phyloP scores from a whole-genome alignment of 2,888 invertebrate species.

The Rambutsinella grinnellia region DNA sequence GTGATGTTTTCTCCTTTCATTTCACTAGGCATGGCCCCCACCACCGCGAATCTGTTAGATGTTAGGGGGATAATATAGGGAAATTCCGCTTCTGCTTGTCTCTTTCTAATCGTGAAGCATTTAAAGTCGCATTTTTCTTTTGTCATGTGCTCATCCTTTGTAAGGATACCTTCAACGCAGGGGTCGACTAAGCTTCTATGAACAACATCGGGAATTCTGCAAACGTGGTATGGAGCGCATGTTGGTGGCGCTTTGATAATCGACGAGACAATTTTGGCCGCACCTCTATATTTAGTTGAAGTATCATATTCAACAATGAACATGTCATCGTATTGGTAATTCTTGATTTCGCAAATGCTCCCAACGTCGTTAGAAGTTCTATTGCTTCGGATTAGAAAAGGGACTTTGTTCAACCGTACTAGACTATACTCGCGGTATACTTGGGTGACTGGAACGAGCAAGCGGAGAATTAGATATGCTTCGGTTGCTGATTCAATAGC shows the following conservation, averaged over 20 bases:
- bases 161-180: slow-evolving; percentile 42
- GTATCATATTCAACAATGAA: slow-evolving; percentile 42
- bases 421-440: slow-evolving; percentile 23
- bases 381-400: slow-evolving; percentile 29
- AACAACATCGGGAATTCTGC: slow-evolving; percentile 42
- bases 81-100: slow-evolving; percentile 6
- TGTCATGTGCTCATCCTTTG: slow-evolving; percentile 33
- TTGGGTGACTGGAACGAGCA: slow-evolving; percentile 48
- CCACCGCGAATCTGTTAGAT: slow-evolving; percentile 41
- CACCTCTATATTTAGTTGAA: not conserved
- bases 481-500: slow-evolving; percentile 7
- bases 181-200: slow-evolving; percentile 48
- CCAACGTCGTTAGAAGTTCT: not conserved
- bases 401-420: slow-evolving; percentile 49
- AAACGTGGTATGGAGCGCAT: slow-evolving; percentile 34
- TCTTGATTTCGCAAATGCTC: slow-evolving; percentile 51
- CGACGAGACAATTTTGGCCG: not conserved
- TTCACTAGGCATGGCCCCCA: slow-evolving; percentile 27
- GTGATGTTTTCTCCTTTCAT: slow-evolving; percentile 19
- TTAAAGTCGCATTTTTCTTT: slow-evolving; percentile 37
- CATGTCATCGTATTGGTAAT: slow-evolving; percentile 41
- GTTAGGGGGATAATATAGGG: slow-evolving; percentile 48
- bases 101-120: slow-evolving; percentile 14
- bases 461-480: slow-evolving; percentile 37
- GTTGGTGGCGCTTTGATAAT: slow-evolving; percentile 25